Evolutionary conservation across 2,113 vertebrate genomes (phyloP).

Genomic region (Ctenodactylus gundi): DNA sequence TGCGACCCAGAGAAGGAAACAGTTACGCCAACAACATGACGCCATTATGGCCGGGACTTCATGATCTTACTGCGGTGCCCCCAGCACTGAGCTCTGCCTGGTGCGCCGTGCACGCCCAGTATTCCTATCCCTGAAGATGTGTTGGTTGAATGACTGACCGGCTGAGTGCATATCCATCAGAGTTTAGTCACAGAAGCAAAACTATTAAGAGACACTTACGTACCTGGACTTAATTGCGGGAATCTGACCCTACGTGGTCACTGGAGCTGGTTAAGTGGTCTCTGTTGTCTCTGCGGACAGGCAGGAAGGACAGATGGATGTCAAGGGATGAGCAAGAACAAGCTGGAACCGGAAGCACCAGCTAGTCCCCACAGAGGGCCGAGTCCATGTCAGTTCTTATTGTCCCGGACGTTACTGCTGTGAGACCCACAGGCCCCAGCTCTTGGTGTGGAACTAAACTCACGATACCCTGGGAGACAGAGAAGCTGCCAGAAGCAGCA

Average conservation of each 20-base stretch:
- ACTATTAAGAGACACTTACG: not conserved
- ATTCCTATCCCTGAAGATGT: not conserved
- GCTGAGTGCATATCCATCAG: not conserved
- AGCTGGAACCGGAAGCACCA: not conserved
- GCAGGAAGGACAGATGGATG: not conserved
- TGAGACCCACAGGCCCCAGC: not conserved
- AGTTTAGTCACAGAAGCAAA: not conserved
- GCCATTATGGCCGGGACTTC: not conserved
- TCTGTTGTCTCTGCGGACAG: not conserved
- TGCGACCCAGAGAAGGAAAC: too few relatives aligned
- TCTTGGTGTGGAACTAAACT: not conserved
- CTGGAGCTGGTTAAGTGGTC: not conserved
- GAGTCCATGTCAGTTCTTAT: not conserved
- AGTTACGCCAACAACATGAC: too few relatives aligned
- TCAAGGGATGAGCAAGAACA: not conserved
- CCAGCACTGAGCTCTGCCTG: not conserved
- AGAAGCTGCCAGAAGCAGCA: not conserved
- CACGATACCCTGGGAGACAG: not conserved
- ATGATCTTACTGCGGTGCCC: not conserved
- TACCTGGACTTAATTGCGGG: not conserved
- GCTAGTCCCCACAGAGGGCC: not conserved
- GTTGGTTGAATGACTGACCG: not conserved
- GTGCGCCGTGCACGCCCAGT: not conserved
- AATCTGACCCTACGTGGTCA: not conserved
- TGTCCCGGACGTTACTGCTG: too few relatives aligned